Conservation (phyloP, 2,888 invertebrate species). For the Scaptomyza reducta region DNA sequence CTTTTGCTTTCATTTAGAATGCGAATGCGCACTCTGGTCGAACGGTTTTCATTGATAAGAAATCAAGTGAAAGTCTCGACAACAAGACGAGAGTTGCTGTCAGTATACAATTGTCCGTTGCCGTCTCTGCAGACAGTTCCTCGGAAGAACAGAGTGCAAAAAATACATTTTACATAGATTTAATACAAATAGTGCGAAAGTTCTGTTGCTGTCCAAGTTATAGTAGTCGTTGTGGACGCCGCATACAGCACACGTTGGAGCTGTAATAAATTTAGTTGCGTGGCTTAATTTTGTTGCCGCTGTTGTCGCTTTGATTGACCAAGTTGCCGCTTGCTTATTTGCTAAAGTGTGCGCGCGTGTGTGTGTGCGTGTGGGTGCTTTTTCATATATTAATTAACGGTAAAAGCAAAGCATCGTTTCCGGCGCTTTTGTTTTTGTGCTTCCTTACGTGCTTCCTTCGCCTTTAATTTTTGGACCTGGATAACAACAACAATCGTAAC, state of each 20-base stretch:
- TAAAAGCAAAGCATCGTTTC: conserved; percentile 62
- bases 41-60: conserved; percentile 71
- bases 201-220: conserved; percentile 35
- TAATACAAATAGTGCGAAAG: conserved; percentile 42
- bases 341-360: conserved; percentile 17
- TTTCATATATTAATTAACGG: conserved; percentile 62
- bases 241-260: conserved; percentile 37
- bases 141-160: conserved; percentile 33
- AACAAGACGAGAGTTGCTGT: conserved; percentile 22
- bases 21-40: conserved; percentile 49
- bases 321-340: conserved; percentile 35
- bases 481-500: background rate
- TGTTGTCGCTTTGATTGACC: conserved; percentile 45
- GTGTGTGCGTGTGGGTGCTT: conserved; percentile 15
- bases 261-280: conserved; percentile 56
- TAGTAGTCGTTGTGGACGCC: conserved; percentile 40
- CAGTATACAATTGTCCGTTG: conserved; percentile 52
- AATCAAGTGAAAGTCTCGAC: conserved; percentile 57
- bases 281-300: conserved; percentile 43
- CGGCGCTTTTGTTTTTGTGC: conserved; percentile 51
- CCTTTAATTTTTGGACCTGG: conserved; percentile 18
- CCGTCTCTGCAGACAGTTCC: conserved; percentile 39
- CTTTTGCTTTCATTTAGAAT: conserved; percentile 19
- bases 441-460: conserved; percentile 32
- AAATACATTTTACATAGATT: conserved; percentile 30